phyloP scores from a whole-genome alignment of 2,113 vertebrate genomes.

The Calidris pygmaea region DNA sequence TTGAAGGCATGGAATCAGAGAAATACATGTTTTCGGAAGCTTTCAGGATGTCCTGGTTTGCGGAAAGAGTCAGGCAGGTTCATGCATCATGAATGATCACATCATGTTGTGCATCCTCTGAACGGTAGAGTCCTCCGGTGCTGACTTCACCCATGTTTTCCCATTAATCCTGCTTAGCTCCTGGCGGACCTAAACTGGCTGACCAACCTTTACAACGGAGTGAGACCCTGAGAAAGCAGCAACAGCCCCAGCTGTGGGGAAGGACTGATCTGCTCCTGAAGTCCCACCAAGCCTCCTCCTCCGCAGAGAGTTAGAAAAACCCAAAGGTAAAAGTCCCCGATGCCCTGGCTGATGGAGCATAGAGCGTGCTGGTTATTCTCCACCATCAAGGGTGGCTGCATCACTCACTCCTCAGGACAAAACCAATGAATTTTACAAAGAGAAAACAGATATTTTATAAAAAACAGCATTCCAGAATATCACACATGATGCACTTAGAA shows the following conservation, averaged over 20 bases:
- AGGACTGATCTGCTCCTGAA: not conserved
- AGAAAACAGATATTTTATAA: not conserved
- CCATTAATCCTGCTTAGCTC: not conserved
- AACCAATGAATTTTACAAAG: not conserved
- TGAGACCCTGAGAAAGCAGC: not conserved
- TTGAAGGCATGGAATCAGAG: not conserved
- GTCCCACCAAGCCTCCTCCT: not conserved
- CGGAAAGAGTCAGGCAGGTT: not conserved
- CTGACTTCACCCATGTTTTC: not conserved
- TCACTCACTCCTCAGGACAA: not conserved
- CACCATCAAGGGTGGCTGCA: not conserved
- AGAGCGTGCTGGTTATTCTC: fast-evolving
- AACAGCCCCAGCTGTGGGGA: not conserved
- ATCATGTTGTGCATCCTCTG: not conserved
- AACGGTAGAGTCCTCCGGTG: fast-evolving
- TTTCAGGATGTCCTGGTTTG: not conserved
- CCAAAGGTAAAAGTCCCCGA: not conserved
- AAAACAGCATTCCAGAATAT: not conserved
- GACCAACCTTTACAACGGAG: not conserved
- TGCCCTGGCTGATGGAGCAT: not conserved
- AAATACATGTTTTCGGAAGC: not conserved
- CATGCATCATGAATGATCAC: not conserved
- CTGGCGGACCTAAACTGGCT: not conserved
- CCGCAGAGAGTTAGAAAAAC: not conserved
- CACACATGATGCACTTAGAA: fast-evolving